Percentiles rank a stretch among this genome's conserved stretches.
Evolutionary conservation across 2,113 vertebrate species (phyloP).

Genomic region (Megaptera novaeangliae): DNA sequence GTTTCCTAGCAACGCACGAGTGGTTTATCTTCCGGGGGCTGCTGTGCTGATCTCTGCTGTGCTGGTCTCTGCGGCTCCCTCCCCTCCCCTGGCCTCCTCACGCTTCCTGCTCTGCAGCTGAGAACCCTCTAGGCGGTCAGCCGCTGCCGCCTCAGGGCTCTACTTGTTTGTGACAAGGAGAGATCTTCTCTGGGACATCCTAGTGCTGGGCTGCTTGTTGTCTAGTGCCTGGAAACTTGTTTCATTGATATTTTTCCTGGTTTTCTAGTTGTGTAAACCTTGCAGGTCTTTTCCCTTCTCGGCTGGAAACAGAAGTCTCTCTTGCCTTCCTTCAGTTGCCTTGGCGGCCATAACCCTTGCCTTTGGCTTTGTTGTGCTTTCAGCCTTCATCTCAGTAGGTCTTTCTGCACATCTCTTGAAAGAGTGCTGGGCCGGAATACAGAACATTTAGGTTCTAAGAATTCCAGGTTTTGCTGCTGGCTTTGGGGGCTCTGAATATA

Average conservation of each 20-base stretch:
- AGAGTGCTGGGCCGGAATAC: neutral
- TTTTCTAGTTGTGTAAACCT: neutral
- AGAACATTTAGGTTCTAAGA: neutral
- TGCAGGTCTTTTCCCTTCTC: neutral
- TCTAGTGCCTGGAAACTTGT: neutral
- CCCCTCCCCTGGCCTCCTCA: no score
- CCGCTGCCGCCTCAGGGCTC: accelerated
- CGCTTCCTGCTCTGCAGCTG: neutral
- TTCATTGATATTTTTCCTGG: neutral
- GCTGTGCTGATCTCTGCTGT: neutral
- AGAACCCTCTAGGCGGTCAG: neutral
- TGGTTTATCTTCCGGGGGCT: neutral
- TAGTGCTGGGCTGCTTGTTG: neutral
- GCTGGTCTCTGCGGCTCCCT: neutral
- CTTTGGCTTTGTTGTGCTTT: neutral
- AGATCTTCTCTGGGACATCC: neutral
- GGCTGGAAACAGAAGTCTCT: neutral
- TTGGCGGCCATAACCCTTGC: neutral
- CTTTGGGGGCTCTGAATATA: neutral
- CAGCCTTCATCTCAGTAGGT: neutral
- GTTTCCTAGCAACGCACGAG: neutral
- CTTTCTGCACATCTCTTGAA: neutral
- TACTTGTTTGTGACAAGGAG: neutral
- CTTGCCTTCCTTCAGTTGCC: neutral
- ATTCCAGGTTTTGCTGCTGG: neutral